Evolutionary conservation across 2,113 vertebrate species (phyloP).

Genomic region (Bambusicola thoracicus): DNA sequence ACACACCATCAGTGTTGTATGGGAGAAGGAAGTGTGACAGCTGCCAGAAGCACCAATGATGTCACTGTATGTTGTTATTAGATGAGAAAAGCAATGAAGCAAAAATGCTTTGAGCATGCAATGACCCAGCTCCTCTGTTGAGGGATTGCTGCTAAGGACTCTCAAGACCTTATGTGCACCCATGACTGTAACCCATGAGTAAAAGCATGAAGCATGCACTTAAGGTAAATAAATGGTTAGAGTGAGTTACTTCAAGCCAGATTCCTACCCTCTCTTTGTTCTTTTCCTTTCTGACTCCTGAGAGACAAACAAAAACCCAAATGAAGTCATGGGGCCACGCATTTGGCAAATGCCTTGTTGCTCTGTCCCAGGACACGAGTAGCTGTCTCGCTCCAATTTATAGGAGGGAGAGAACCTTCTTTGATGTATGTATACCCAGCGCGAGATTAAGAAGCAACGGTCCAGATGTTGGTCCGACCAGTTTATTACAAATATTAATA

Average conservation of each 20-base stretch:
- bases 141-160: constrained; percentile 1
- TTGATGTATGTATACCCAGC: no score
- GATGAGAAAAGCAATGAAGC: constrained; percentile 30
- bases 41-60: constrained; percentile 23
- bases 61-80: constrained; percentile 1
- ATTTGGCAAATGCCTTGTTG: neutral
- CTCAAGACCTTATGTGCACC: neutral
- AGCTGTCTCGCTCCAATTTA: no score
- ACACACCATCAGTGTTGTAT: accelerated
- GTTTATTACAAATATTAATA: no score
- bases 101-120: neutral
- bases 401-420: no score
- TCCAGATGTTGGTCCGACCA: no score
- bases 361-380: neutral
- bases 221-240: constrained; percentile 46
- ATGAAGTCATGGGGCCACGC: neutral
- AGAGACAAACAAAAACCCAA: constrained; percentile 1
- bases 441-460: no score
- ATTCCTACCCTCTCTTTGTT: neutral
- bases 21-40: neutral
- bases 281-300: neutral
- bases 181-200: neutral
- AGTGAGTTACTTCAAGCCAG: neutral
- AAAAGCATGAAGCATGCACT: neutral
- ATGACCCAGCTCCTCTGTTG: neutral